These are phyloP conservation scores for Petrolisthes cinctipes DNA, from an alignment of 2,888 invertebrate species.

Conservation along the genomic window DNA sequence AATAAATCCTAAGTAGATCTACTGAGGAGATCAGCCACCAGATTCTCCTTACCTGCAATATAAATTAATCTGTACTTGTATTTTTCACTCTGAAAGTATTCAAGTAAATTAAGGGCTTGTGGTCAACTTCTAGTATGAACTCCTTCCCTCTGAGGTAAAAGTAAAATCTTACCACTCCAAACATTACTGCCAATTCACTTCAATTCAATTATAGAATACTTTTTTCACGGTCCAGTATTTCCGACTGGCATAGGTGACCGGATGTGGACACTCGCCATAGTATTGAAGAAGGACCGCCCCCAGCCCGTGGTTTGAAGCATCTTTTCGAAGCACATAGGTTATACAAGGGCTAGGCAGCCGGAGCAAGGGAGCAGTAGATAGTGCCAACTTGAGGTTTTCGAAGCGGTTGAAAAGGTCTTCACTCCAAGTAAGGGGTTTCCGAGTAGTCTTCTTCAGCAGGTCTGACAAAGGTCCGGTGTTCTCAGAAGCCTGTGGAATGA, in stretches of 20 bases:
- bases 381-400: background rate
- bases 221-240: background rate
- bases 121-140: constrained; percentile 25
- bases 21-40: constrained; percentile 4
- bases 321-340: background rate
- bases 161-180: background rate
- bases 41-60: background rate
- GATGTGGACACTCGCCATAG: background rate
- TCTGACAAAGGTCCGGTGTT: constrained; percentile 9
- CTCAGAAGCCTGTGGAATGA: background rate
- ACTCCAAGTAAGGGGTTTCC: background rate
- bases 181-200: constrained; percentile 9
- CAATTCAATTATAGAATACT: background rate
- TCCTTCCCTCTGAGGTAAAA: background rate
- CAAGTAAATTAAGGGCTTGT: constrained; percentile 15
- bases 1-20: background rate
- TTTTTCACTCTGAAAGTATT: background rate
- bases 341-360: background rate
- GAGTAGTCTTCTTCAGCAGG: background rate
- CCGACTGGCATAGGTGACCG: background rate
- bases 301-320: constrained; percentile 1
- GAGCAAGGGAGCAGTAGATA: background rate
- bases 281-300: background rate
- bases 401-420: background rate
- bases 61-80: no score